Conservation (phyloP, 2,797 vertebrate genomes). For the Crax fasciolata region DNA sequence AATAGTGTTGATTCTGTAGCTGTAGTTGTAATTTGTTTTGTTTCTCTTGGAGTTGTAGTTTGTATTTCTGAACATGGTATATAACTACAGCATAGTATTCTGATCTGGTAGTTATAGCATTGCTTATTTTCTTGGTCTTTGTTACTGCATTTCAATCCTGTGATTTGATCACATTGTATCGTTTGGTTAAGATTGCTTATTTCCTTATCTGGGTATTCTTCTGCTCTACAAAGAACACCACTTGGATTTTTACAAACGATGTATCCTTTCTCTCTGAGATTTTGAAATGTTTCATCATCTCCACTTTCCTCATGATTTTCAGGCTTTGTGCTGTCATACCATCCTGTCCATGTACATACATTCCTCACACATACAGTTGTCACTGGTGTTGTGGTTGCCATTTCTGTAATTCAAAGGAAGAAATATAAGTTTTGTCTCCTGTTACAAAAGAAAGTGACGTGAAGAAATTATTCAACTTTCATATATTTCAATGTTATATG, state of each 20-base stretch:
- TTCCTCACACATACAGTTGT: conserved; percentile 74
- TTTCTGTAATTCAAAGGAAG: conserved; percentile 39
- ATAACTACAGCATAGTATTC: conserved; percentile 76
- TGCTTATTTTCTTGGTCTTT: conserved; percentile 49
- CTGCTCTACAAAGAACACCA: conserved; percentile 66
- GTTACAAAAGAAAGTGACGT: not conserved
- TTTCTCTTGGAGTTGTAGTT: not conserved
- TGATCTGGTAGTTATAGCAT: conserved; percentile 81
- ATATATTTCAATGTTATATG: not conserved
- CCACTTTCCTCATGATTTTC: conserved; percentile 36
- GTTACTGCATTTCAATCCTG: conserved; percentile 80
- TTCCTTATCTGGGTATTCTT: not conserved
- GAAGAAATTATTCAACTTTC: not conserved
- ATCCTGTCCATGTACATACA: conserved; percentile 79
- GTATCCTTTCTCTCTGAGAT: conserved; percentile 60
- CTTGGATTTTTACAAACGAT: conserved; percentile 54
- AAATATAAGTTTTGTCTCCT: not conserved
- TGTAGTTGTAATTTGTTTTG: not conserved
- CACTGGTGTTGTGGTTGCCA: fast-evolving
- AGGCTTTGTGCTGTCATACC: conserved; percentile 75
- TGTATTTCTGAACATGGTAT: conserved; percentile 37
- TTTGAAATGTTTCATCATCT: conserved; percentile 79
- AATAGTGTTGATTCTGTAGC: not conserved
- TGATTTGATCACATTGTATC: conserved; percentile 50
- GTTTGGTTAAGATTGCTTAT: conserved; percentile 69